Evolutionary conservation across 2,113 vertebrate genomes (phyloP).

Genomic region (Xyrauchen texanus): DNA sequence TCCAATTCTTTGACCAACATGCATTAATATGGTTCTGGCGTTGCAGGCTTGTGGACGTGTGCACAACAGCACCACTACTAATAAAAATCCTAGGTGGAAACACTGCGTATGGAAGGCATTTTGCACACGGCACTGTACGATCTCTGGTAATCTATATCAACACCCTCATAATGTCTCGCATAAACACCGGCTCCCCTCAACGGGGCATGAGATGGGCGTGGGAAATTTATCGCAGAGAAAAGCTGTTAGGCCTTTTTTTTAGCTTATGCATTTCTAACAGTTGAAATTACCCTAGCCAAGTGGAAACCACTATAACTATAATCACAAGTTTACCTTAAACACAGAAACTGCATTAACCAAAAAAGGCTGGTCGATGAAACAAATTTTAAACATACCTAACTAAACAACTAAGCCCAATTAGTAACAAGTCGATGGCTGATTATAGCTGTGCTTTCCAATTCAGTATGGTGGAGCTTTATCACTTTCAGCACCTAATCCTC

Average conservation of each 20-base stretch:
- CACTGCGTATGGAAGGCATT: slow-evolving; percentile 25
- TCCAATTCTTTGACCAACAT: too few species aligned
- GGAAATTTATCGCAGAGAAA: slow-evolving; percentile 19
- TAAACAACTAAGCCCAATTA: neutral
- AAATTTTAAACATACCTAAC: neutral
- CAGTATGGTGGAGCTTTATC: neutral
- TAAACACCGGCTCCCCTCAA: slow-evolving; percentile 4
- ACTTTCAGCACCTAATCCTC: neutral
- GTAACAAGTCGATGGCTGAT: too few species aligned
- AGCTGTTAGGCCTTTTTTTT: neutral
- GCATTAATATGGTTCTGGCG: too few species aligned
- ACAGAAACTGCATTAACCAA: neutral
- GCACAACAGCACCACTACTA: too few species aligned
- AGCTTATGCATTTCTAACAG: slow-evolving; percentile 10
- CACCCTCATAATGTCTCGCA: slow-evolving; percentile 18
- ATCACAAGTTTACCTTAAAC: slow-evolving; percentile 14
- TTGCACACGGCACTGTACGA: slow-evolving; percentile 11
- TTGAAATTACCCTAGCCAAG: slow-evolving; percentile 1
- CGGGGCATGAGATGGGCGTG: neutral
- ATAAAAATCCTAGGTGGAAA: too few species aligned
- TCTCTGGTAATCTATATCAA: slow-evolving; percentile 31
- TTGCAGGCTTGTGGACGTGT: too few species aligned
- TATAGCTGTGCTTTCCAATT: too few species aligned
- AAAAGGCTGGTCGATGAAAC: neutral
- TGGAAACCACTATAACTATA: slow-evolving; percentile 9